Conservation (phyloP, 2,113 vertebrate genomes). For the Ranitomeya imitator region DNA sequence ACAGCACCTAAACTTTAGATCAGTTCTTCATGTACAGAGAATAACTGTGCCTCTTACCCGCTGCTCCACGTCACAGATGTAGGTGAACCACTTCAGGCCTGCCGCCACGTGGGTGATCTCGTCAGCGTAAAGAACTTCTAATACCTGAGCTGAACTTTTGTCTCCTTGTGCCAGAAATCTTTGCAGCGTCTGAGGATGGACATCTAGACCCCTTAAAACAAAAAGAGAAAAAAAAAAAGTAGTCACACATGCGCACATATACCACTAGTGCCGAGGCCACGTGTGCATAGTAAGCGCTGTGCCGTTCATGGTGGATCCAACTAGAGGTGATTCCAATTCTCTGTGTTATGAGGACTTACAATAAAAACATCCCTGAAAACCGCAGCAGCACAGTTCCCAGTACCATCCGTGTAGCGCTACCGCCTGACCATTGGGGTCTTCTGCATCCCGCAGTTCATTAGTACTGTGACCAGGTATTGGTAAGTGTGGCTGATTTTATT, state of each 20-base stretch:
- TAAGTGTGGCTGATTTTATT: not conserved
- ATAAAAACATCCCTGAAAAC: too few species aligned
- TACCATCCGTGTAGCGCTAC: too few species aligned
- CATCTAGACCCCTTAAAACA: constrained; percentile 66
- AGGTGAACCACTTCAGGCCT: constrained; percentile 69
- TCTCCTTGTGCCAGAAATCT: constrained; percentile 68
- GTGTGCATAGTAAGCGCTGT: too few species aligned
- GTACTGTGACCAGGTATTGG: not conserved
- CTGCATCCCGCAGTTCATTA: too few species aligned
- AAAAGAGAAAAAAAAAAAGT: not conserved
- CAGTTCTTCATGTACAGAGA: not conserved
- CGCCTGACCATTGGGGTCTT: too few species aligned
- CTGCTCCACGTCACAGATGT: constrained; percentile 66
- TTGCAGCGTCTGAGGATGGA: constrained; percentile 69
- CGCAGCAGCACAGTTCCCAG: too few species aligned
- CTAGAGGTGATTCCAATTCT: too few species aligned
- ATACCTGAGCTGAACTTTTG: constrained; percentile 61
- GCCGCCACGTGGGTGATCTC: constrained; percentile 72
- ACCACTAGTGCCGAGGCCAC: too few species aligned
- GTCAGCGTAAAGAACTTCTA: constrained; percentile 69
- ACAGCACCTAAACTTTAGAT: not conserved
- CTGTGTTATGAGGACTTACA: not conserved
- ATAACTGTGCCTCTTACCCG: constrained; percentile 57
- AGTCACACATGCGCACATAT: not conserved
- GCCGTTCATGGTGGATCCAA: too few species aligned